Conservation (phyloP, 2,113 vertebrate genomes). For the Camelus bactrianus region DNA sequence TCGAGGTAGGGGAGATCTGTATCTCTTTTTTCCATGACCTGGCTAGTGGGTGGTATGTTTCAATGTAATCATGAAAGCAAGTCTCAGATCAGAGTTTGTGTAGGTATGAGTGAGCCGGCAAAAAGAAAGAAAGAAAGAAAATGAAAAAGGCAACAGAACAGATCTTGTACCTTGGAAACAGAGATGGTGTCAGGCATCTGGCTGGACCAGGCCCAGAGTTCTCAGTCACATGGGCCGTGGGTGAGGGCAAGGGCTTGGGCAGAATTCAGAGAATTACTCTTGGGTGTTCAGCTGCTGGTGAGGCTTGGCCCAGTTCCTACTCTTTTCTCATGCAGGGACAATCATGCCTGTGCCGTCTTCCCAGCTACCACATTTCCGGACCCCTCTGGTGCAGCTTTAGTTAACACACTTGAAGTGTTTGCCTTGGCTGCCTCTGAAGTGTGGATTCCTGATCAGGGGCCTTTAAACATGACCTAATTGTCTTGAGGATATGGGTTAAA, state of each 20-base stretch:
- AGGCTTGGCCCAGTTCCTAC: background rate
- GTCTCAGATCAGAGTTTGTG: background rate
- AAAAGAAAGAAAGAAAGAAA: background rate
- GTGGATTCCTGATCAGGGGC: background rate
- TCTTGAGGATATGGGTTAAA: constrained; percentile 6
- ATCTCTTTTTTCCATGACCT: background rate
- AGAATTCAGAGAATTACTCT: background rate
- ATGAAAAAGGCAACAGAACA: background rate
- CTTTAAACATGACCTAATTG: constrained; percentile 1
- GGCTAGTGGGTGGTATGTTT: background rate
- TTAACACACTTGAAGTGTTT: constrained; percentile 43
- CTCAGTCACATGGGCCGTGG: background rate
- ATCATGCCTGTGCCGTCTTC: background rate
- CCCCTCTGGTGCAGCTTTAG: background rate
- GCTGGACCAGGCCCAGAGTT: background rate
- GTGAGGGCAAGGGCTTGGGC: background rate
- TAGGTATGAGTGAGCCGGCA: background rate
- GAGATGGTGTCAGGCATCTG: background rate
- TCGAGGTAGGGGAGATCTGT: background rate
- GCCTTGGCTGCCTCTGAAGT: constrained; percentile 14
- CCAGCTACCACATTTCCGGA: background rate
- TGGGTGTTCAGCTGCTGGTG: background rate
- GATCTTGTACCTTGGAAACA: background rate
- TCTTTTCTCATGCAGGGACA: background rate
- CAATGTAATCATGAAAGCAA: background rate